Conservation (phyloP, 2,888 invertebrate genomes). For the Automeris io region DNA sequence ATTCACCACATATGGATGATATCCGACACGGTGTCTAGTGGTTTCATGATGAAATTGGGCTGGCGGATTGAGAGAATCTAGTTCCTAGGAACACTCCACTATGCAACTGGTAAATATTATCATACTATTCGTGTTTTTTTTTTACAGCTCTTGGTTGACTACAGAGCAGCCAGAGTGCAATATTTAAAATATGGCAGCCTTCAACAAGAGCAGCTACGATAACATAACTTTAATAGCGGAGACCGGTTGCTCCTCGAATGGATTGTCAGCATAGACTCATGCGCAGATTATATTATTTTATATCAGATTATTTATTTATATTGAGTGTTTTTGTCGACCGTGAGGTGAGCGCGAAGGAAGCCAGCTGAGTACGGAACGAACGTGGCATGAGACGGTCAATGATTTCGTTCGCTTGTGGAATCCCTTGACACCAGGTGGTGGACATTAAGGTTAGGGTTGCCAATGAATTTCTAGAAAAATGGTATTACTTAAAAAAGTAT, state of each 20-base stretch:
- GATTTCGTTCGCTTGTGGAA: conserved; percentile 44
- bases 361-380: too few relatives aligned
- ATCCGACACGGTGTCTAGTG: too few relatives aligned
- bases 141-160: conserved; percentile 54
- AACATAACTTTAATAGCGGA: conserved; percentile 18
- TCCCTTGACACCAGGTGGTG: conserved; percentile 36
- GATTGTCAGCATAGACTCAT: conserved; percentile 55
- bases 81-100: too few relatives aligned
- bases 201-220: conserved; percentile 53
- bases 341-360: conserved; percentile 15
- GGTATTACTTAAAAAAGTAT: too few relatives aligned
- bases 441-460: too few relatives aligned
- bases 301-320: conserved; percentile 53
- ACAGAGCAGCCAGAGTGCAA: conserved; percentile 56
- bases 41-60: too few relatives aligned
- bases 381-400: conserved; percentile 12
- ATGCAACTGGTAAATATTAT: background rate
- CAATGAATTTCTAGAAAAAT: too few relatives aligned
- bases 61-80: too few relatives aligned
- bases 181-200: conserved; percentile 52
- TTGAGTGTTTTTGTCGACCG: conserved; percentile 51
- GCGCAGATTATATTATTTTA: conserved; percentile 46
- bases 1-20: too few relatives aligned
- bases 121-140: conserved; percentile 11
- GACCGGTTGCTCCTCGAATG: conserved; percentile 29